These are phyloP conservation scores for Palloptera scutellata DNA, from an alignment of 2,888 invertebrate genomes.

Conservation along the genomic window DNA sequence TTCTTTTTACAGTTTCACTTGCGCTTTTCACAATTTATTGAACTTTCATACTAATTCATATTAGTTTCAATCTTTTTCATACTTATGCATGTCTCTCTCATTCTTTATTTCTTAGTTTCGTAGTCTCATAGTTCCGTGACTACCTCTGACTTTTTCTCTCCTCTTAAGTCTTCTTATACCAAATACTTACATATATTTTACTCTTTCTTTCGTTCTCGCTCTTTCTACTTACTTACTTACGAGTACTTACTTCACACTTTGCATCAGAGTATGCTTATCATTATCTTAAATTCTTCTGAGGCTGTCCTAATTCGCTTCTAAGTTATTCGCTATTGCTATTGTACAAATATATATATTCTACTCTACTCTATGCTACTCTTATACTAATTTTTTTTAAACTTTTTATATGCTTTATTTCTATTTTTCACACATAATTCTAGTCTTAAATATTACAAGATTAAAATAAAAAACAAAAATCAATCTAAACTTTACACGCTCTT, in stretches of 20 bases:
- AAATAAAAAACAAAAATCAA: neutral
- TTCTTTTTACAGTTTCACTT: slow-evolving; percentile 19
- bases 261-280: slow-evolving; percentile 7
- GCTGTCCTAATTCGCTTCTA: slow-evolving; percentile 1
- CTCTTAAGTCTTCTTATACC: slow-evolving; percentile 28
- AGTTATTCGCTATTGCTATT: slow-evolving; percentile 18
- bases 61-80: slow-evolving; percentile 25
- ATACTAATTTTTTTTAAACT: neutral
- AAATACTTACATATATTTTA: neutral
- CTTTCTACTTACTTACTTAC: slow-evolving; percentile 1
- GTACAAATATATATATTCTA: slow-evolving; percentile 23
- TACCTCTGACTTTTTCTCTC: slow-evolving; percentile 19
- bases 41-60: neutral
- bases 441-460: slow-evolving; percentile 50
- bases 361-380: slow-evolving; percentile 26
- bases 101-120: slow-evolving; percentile 16
- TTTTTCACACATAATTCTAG: slow-evolving; percentile 56
- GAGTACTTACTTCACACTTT: slow-evolving; percentile 11
- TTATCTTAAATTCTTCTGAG: slow-evolving; percentile 2
- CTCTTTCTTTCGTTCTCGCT: slow-evolving; percentile 1
- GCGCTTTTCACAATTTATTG: slow-evolving; percentile 1
- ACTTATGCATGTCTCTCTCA: slow-evolving; percentile 1
- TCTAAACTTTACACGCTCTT: slow-evolving; percentile 8
- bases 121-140: slow-evolving; percentile 9
- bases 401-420: slow-evolving; percentile 29